Percentiles rank a stretch among this genome's conserved stretches.
phyloP scores from a whole-genome alignment of 2,113 vertebrate genomes.

The Melanerpes aurifrons region DNA sequence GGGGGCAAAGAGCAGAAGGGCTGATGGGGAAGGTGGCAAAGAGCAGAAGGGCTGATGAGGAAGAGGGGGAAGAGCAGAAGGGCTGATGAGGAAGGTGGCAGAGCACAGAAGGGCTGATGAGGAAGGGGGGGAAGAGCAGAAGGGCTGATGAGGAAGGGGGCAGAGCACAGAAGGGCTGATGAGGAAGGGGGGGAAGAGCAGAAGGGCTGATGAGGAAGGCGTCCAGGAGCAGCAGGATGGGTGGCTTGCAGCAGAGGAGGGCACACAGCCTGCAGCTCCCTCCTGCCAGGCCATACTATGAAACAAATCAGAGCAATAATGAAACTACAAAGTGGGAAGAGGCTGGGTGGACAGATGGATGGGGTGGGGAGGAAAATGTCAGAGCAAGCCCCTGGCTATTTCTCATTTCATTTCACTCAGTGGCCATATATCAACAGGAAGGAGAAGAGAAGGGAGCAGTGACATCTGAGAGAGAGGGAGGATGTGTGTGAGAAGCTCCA shows the following conservation, averaged over 20 bases:
- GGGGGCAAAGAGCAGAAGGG: too few species aligned
- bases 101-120: too few species aligned
- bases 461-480: constrained; percentile 28
- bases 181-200: too few species aligned
- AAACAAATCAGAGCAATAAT: not conserved
- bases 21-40: too few species aligned
- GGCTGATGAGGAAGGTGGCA: not conserved
- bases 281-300: not conserved
- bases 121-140: too few species aligned
- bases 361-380: constrained; percentile 59
- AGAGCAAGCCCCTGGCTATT: constrained; percentile 64
- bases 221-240: not conserved
- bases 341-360: constrained; percentile 16
- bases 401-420: constrained; percentile 44
- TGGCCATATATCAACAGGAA: constrained; percentile 32
- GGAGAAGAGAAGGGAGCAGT: constrained; percentile 42
- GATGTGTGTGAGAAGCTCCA: constrained; percentile 35
- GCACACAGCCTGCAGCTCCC: not conserved
- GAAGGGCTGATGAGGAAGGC: not conserved
- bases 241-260: not conserved
- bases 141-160: too few species aligned
- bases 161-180: too few species aligned
- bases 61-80: too few species aligned
- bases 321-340: not conserved
- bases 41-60: too few species aligned